Evolutionary conservation across 2,888 invertebrate species (phyloP).

Genomic region (Mesochorus sp.): DNA sequence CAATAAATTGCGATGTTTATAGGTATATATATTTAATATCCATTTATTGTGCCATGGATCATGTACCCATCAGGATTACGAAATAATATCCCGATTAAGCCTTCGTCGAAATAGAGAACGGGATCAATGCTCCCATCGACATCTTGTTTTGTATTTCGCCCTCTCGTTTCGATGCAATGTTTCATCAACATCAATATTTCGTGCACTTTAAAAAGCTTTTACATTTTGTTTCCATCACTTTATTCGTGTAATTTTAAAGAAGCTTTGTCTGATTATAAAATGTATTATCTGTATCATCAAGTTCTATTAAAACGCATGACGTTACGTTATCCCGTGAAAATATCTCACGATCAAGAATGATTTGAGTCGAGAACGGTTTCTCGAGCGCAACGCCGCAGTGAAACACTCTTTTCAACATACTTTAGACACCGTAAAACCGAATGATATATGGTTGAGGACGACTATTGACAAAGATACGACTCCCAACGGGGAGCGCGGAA

Average conservation of each 20-base stretch:
- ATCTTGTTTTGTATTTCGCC: conserved; percentile 16
- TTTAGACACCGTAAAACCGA: conserved; percentile 77
- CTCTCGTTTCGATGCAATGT: neutral
- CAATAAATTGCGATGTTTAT: conserved; percentile 24
- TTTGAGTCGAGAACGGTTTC: conserved; percentile 24
- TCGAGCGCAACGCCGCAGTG: conserved; percentile 12
- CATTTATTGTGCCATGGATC: conserved; percentile 67
- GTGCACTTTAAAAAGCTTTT: neutral
- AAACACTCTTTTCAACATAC: conserved; percentile 63
- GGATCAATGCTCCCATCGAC: conserved; percentile 30
- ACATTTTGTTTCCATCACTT: neutral
- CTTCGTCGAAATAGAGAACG: conserved; percentile 63
- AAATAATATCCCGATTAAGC: conserved; percentile 67
- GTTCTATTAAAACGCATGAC: neutral
- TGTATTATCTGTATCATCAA: neutral
- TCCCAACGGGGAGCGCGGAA: conserved; percentile 73
- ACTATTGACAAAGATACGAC: conserved; percentile 78
- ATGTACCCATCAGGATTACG: conserved; percentile 69
- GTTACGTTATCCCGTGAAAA: conserved; percentile 20
- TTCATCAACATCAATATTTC: neutral
- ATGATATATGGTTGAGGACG: conserved; percentile 76
- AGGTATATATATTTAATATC: conserved; percentile 56
- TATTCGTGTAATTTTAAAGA: neutral
- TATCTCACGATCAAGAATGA: conserved; percentile 32
- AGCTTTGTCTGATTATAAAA: conserved; percentile 17